Evolutionary conservation across 2,888 invertebrate genomes (phyloP).

Genomic region (Neelides folsomi): DNA sequence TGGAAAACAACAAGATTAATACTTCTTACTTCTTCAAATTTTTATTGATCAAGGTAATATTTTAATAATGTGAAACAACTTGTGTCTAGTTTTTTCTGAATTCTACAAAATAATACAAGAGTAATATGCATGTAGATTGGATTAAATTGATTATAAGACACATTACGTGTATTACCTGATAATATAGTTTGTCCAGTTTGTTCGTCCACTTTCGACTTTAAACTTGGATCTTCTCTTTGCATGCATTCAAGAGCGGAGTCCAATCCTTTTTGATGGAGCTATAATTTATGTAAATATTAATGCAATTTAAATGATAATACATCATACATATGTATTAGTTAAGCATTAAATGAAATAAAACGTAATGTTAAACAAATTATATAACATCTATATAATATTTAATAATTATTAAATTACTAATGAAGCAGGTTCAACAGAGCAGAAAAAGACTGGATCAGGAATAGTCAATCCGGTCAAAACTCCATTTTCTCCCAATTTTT

Average conservation of each 20-base stretch:
- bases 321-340: no score
- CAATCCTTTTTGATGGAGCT: constrained; percentile 56
- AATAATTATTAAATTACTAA: constrained; percentile 31
- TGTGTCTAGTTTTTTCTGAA: no score
- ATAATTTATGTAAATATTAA: constrained; percentile 33
- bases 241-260: constrained; percentile 69
- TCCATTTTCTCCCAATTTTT: constrained; percentile 37
- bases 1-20: constrained; percentile 1
- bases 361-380: no score
- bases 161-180: constrained; percentile 52
- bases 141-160: no score
- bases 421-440: constrained; percentile 85
- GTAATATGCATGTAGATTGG: no score
- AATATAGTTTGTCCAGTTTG: constrained; percentile 79
- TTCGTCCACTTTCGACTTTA: constrained; percentile 56
- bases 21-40: neutral
- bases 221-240: constrained; percentile 80
- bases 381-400: neutral
- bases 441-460: constrained; percentile 92
- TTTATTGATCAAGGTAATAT: constrained; percentile 1
- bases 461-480: constrained; percentile 50
- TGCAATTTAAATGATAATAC: constrained; percentile 1
- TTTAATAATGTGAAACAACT: no score
- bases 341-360: no score
- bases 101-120: constrained; percentile 2